A percentile compares a stretch with the other conserved stretches of the same genome.
phyloP scores from a whole-genome alignment of 2,113 vertebrate species.

The Sylvietta virens region DNA sequence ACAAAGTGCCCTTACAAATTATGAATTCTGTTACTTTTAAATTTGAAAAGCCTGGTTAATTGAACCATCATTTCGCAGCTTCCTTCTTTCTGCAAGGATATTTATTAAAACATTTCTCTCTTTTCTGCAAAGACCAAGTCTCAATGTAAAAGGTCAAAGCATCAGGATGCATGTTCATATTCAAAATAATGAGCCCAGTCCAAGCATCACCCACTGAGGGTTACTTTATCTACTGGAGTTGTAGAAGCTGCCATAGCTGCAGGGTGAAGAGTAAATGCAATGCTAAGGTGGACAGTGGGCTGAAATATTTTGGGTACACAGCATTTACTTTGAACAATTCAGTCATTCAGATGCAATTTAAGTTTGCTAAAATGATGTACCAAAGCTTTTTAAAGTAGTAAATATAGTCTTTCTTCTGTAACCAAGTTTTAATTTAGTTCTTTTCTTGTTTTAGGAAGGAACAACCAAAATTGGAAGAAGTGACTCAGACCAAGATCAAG shows the following conservation, averaged over 20 bases:
- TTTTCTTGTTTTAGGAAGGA: slow-evolving; percentile 81
- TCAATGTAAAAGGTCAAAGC: background rate
- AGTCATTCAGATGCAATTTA: background rate
- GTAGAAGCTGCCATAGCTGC: background rate
- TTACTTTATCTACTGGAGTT: background rate
- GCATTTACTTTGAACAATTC: background rate
- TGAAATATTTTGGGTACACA: background rate
- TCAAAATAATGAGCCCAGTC: background rate
- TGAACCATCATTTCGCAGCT: background rate
- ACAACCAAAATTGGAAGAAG: slow-evolving; percentile 88
- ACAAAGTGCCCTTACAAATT: background rate
- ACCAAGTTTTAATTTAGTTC: background rate
- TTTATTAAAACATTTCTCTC: background rate
- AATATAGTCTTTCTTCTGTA: background rate
- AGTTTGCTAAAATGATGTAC: background rate
- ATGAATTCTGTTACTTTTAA: background rate
- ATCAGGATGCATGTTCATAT: background rate
- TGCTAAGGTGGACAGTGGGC: rapidly evolving
- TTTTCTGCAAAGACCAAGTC: background rate
- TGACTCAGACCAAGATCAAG: slow-evolving; percentile 81
- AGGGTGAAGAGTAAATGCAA: background rate
- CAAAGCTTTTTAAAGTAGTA: background rate
- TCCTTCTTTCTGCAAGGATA: background rate
- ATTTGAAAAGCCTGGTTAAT: background rate
- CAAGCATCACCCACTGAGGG: background rate